Evolutionary conservation across 2,888 invertebrate species (phyloP).

Genomic region (Troglohyphantes excavatus): DNA sequence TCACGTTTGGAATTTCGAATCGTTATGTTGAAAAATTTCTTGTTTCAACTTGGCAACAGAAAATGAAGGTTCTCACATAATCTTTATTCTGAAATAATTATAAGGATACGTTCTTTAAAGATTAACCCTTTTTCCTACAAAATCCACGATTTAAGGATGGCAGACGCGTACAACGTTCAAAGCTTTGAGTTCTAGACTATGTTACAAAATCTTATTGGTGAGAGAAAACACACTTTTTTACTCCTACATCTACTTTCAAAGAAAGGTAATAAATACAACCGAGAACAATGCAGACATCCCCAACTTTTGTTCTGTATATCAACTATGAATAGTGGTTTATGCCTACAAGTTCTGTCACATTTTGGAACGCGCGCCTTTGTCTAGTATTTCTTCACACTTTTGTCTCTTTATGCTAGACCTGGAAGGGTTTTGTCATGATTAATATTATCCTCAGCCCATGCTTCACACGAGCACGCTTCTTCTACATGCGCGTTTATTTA

Average conservation of each 20-base stretch:
- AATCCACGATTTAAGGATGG: not conserved
- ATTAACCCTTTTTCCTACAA: too few relatives aligned
- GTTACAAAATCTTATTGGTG: constrained; percentile 52
- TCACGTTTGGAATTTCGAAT: too few relatives aligned
- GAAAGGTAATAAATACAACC: constrained; percentile 76
- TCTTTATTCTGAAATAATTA: too few relatives aligned
- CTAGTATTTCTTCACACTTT: constrained; percentile 2
- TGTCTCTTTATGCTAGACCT: not conserved
- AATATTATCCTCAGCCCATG: not conserved
- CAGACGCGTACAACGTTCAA: constrained; percentile 31
- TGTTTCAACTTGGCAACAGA: too few relatives aligned
- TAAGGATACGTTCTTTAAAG: too few relatives aligned
- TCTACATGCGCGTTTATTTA: not conserved
- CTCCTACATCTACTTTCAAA: constrained; percentile 70
- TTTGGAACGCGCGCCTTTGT: not conserved
- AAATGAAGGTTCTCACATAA: too few relatives aligned
- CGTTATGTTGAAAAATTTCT: too few relatives aligned
- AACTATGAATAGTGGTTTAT: constrained; percentile 43
- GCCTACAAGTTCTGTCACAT: constrained; percentile 7
- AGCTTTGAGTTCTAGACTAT: constrained; percentile 72
- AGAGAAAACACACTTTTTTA: constrained; percentile 47
- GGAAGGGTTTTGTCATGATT: constrained; percentile 1
- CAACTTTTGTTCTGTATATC: constrained; percentile 63
- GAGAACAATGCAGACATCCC: constrained; percentile 69
- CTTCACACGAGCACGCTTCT: not conserved